Evolutionary conservation across 2,888 invertebrate genomes (phyloP).

Genomic region (Iphiclides podalirius): DNA sequence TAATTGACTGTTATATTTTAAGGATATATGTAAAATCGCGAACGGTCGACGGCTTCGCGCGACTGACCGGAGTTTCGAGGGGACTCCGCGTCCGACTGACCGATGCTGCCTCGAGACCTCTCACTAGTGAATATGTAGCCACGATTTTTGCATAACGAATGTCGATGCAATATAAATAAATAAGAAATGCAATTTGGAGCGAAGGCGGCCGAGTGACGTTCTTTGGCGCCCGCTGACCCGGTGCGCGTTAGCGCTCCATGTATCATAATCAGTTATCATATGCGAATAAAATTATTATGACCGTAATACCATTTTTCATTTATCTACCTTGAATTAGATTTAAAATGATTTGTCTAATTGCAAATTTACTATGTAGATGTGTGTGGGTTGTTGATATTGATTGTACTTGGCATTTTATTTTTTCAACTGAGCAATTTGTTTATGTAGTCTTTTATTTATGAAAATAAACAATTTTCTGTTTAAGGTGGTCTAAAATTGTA

Average conservation of each 20-base stretch:
- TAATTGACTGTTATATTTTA: slow-evolving; percentile 71
- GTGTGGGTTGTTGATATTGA: too few species aligned
- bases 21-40: slow-evolving; percentile 68
- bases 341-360: too few species aligned
- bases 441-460: too few species aligned
- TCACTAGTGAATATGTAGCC: slow-evolving; percentile 78
- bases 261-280: slow-evolving; percentile 80
- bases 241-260: slow-evolving; percentile 64
- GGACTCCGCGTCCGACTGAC: slow-evolving; percentile 55
- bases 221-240: slow-evolving; percentile 46
- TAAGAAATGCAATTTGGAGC: slow-evolving; percentile 73
- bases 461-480: too few species aligned
- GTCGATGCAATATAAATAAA: slow-evolving; percentile 74
- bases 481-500: too few species aligned
- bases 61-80: slow-evolving; percentile 48
- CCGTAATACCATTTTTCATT: slow-evolving; percentile 44
- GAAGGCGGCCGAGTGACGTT: slow-evolving; percentile 46
- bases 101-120: slow-evolving; percentile 72
- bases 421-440: too few species aligned
- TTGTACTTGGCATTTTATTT: too few species aligned
- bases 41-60: slow-evolving; percentile 59
- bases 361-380: slow-evolving; percentile 8
- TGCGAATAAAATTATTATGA: slow-evolving; percentile 79
- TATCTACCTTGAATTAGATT: slow-evolving; percentile 2
- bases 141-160: slow-evolving; percentile 64